These are phyloP conservation scores for Pyrocephalus nanus DNA, from an alignment of 2,797 vertebrate species.

Conservation along the genomic window DNA sequence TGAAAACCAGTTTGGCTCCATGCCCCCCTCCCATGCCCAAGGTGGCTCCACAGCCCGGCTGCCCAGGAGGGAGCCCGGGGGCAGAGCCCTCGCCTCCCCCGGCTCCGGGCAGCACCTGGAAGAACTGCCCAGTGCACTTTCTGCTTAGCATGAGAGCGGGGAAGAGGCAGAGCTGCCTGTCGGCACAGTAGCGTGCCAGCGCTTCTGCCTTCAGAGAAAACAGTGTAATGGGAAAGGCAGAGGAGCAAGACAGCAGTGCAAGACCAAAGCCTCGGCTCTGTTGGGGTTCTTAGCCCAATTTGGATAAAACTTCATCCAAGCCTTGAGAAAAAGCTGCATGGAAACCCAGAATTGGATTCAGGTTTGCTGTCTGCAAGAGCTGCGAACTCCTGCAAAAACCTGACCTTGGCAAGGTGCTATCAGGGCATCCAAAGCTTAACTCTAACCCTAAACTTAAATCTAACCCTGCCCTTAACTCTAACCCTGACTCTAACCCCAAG, in stretches of 20 bases:
- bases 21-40: neutral
- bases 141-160: neutral
- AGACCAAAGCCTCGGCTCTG: neutral
- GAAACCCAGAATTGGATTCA: neutral
- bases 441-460: neutral
- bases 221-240: neutral
- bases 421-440: neutral
- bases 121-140: slow-evolving; percentile 54
- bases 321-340: neutral
- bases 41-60: neutral
- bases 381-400: neutral
- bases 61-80: neutral
- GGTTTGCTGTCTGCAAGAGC: neutral
- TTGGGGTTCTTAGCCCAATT: neutral
- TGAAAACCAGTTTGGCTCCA: slow-evolving; percentile 9
- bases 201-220: neutral
- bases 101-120: slow-evolving; percentile 38
- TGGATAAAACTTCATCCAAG: neutral
- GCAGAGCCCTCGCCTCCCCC: neutral
- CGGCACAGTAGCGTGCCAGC: neutral
- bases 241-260: neutral
- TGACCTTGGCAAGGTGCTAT: neutral
- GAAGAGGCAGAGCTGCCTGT: neutral
- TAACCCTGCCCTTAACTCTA: neutral
- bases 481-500: neutral